Evolutionary conservation across 1,140 invertebrate species (phyloP), one percentile per base, ranked within the genome.

Genomic region (Carposina sasakii): DNA sequence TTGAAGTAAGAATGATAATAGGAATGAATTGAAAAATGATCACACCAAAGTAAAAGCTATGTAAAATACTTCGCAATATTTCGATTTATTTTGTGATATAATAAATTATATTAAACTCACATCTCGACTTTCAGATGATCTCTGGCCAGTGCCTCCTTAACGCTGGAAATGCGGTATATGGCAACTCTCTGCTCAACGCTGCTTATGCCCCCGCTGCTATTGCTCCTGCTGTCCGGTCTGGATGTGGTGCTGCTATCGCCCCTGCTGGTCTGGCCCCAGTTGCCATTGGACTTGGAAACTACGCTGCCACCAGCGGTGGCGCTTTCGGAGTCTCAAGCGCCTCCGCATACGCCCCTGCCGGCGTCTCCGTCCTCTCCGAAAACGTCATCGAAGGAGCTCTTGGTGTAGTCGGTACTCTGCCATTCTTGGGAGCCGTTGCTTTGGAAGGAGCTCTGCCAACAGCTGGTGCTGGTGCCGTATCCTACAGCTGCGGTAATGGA

Each of bases 341-440:
- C 8, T 69, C 64, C 2, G 51, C 67, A 0, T 51, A 60, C 0
- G 42, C 66, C 8, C 55, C 62, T 1, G 63, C 40, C 9, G 73
- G 71, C 1, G 21, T 73, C 2, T 47, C 57, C 2, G 43, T 72
- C 9, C 46, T 55, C 15, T 70, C 66, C 22, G 68, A 73, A 37
- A 71, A 71, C 24, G 26, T 31, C 0, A 57, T 52, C 19, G 68
- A 70, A 49, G 73, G 73, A 4, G 40, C 46, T 6, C 16, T 72
- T 9, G 33, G 41, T 24, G 60, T 66, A 2, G 42, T 6, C 15
- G 70, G 70, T n/a, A 48, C 57, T 20, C 47, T 70, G 31, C 69
- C 69, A 4, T 69, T 69, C 47, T 36, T 70, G 15, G 56, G 58
- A 39, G 57, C 64, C 28, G 63, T 70, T 13, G 54, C 59, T 28